Evolutionary conservation across 2,888 invertebrate species (phyloP), one percentile per base, ranked within the genome.

Genomic region (Atrina japonica): DNA sequence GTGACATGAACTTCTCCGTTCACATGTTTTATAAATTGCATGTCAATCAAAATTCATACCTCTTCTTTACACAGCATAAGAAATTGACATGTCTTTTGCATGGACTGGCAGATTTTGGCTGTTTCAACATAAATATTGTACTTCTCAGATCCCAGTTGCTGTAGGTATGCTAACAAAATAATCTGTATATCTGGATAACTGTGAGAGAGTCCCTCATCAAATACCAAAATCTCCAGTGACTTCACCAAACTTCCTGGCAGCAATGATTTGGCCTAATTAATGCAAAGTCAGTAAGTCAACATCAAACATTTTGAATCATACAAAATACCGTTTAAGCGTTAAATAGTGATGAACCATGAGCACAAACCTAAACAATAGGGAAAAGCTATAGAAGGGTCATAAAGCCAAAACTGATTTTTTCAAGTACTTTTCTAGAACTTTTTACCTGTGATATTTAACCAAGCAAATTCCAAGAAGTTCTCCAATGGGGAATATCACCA

Each of bases 61-160:
- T 77, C 83, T 68, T 81, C 78, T 30, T 80, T 78, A 50, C 65
- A 78, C 50, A 78, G 69, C 72, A 73, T 75, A 6, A 88, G 77
- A 73, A 89, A 89, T 59, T 76, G 73, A 76, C 88, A 88, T 2
- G 88, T 84, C 55, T 81, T 86, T 41, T 82, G 70, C 68, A 88
- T 77, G 23, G 88, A 86, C 27, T 81, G 78, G 55, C 85, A 85
- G 5, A 88, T 69, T 43, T 81, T 78, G 30, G 80, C 75, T 2
- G 86, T 77, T 16, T 77, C 70, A 27, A 76, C 67, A 63, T 83
- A 88, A 27, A 84, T 68, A 23, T 75, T 68, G 65, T 86, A 79
- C 27, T 70, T 77, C 1, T 83, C 84, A 11, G 75, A 69, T 50
- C 86, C 84, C 2, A 87, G 59, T 21, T 75, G 70, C 74, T 85